These are phyloP conservation scores for Akabosia matsudoensis DNA, from an alignment of 1,140 invertebrate species.

Conservation along the genomic window DNA sequence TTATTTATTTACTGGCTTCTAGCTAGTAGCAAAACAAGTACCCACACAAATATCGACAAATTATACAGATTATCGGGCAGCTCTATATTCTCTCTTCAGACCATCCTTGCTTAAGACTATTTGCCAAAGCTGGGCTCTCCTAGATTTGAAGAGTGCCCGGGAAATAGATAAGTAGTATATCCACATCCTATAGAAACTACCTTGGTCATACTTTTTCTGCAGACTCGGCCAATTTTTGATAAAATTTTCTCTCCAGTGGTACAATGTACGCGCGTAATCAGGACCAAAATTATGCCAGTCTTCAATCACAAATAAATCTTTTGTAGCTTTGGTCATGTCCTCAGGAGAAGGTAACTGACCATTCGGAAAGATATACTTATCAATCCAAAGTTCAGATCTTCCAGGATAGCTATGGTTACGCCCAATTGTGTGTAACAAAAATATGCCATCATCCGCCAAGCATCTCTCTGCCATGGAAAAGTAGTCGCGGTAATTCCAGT, in stretches of 20 bases:
- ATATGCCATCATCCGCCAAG: neutral
- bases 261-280: slow-evolving; percentile 38
- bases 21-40: too few relatives aligned
- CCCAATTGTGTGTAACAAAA: slow-evolving; percentile 36
- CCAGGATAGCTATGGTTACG: slow-evolving; percentile 17
- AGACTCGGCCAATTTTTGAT: slow-evolving; percentile 39
- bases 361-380: slow-evolving; percentile 45
- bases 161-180: slow-evolving; percentile 39
- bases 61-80: slow-evolving; percentile 36
- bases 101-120: slow-evolving; percentile 43
- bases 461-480: neutral
- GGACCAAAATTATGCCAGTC: slow-evolving; percentile 45
- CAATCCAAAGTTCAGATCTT: slow-evolving; percentile 31
- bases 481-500: neutral
- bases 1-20: too few relatives aligned
- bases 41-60: too few relatives aligned
- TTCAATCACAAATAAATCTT: slow-evolving; percentile 34
- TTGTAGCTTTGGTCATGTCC: slow-evolving; percentile 30
- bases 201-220: slow-evolving; percentile 23
- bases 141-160: slow-evolving; percentile 30
- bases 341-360: slow-evolving; percentile 35
- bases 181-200: slow-evolving; percentile 42
- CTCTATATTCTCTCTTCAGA: slow-evolving; percentile 36
- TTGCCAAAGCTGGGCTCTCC: slow-evolving; percentile 39
- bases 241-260: slow-evolving; percentile 44